Evolutionary conservation across 2,113 vertebrate genomes (phyloP).

Genomic region (Ophiodon elongatus): DNA sequence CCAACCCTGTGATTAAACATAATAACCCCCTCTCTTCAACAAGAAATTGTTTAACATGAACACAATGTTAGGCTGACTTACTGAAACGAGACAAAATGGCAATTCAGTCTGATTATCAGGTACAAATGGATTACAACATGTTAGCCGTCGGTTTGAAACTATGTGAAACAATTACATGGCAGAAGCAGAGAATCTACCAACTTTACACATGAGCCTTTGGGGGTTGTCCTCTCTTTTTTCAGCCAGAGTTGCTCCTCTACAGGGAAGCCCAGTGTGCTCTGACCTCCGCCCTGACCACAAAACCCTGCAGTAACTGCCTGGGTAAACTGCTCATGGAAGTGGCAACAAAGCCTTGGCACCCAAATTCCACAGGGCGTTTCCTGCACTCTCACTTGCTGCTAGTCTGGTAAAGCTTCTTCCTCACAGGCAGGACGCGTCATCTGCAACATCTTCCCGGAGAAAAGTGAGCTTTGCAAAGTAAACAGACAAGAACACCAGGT

Average conservation of each 20-base stretch:
- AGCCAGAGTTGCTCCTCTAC: constrained; percentile 31
- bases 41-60: neutral
- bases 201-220: neutral
- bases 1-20: neutral
- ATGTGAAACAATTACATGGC: neutral
- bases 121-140: neutral
- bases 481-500: constrained; percentile 36
- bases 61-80: neutral
- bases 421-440: constrained; percentile 3
- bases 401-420: constrained; percentile 35
- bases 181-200: neutral
- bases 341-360: constrained; percentile 63
- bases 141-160: neutral
- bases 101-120: neutral
- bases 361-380: constrained; percentile 69
- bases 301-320: constrained; percentile 55
- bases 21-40: neutral
- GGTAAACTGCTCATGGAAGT: constrained; percentile 66
- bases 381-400: constrained; percentile 40
- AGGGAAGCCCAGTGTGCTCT: constrained; percentile 30
- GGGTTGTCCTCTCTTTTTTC: constrained; percentile 14
- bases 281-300: constrained; percentile 74
- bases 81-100: too few species aligned
- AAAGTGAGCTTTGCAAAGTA: constrained; percentile 45
- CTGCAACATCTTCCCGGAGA: constrained; percentile 19